phyloP scores from a whole-genome alignment of 1,140 invertebrate species.

The Bombus waltoni region DNA sequence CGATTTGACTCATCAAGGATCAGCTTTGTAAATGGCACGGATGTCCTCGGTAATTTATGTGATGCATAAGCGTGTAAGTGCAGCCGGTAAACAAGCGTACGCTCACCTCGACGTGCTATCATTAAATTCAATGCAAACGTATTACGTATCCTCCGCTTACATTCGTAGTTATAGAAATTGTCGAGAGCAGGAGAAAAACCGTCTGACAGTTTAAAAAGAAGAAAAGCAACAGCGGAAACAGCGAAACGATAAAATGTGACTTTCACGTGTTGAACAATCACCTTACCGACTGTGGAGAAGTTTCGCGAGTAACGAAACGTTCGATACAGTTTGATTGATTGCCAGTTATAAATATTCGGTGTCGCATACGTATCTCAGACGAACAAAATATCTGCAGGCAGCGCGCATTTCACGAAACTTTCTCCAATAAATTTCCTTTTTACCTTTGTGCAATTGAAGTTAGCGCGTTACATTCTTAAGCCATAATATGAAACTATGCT shows the following conservation, averaged over 20 bases:
- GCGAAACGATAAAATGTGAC: conserved; percentile 34
- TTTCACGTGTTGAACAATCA: conserved; percentile 36
- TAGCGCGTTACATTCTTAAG: conserved; percentile 15
- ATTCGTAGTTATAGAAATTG: neutral
- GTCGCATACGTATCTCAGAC: neutral
- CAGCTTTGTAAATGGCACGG: conserved; percentile 73
- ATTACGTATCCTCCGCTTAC: conserved; percentile 39
- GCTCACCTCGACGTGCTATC: conserved; percentile 66
- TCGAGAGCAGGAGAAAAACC: neutral
- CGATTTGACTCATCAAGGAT: conserved; percentile 73
- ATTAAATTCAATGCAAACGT: conserved; percentile 71
- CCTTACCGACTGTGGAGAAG: conserved; percentile 18
- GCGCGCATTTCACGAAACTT: conserved; percentile 34
- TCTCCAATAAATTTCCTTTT: conserved; percentile 39
- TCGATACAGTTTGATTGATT: conserved; percentile 49
- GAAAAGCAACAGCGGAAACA: conserved; percentile 5
- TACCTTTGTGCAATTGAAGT: neutral
- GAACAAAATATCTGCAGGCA: conserved; percentile 8
- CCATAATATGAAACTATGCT: neutral
- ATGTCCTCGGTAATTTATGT: conserved; percentile 73
- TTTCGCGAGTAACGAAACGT: conserved; percentile 4
- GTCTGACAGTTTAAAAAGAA: neutral
- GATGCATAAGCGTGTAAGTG: conserved; percentile 65
- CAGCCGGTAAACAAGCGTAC: conserved; percentile 62
- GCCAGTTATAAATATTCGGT: conserved; percentile 41